These are phyloP conservation scores for Cheilosia scutellata DNA, from an alignment of 2,888 invertebrate species.

Conservation along the genomic window DNA sequence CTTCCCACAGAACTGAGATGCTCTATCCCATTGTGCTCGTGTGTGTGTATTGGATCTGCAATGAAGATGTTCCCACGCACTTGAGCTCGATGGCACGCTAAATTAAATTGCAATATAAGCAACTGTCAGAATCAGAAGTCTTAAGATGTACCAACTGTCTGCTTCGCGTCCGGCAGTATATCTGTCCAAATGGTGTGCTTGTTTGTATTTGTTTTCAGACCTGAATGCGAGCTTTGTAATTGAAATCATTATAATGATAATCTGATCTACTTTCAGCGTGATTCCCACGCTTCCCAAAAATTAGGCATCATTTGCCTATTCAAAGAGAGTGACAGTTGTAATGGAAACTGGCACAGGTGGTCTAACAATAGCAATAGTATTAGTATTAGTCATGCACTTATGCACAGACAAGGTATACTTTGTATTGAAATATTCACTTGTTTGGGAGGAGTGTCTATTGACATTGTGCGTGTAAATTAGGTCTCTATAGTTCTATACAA, in stretches of 20 bases:
- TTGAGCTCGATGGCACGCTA: slow-evolving; percentile 34
- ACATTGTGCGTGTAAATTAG: slow-evolving; percentile 29
- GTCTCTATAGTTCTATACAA: slow-evolving; percentile 2
- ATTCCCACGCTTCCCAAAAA: slow-evolving; percentile 68
- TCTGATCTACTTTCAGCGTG: slow-evolving; percentile 43
- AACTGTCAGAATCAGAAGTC: slow-evolving; percentile 27
- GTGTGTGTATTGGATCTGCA: background rate
- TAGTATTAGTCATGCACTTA: slow-evolving; percentile 43
- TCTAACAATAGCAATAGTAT: slow-evolving; percentile 40
- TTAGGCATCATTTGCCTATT: slow-evolving; percentile 61
- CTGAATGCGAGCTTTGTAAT: slow-evolving; percentile 14
- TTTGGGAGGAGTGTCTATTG: slow-evolving; percentile 38
- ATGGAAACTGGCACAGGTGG: slow-evolving; percentile 54
- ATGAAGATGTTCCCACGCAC: slow-evolving; percentile 69
- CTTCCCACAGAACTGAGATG: slow-evolving; percentile 30
- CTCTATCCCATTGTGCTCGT: slow-evolving; percentile 17
- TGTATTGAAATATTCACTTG: background rate
- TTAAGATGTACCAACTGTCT: slow-evolving; percentile 25
- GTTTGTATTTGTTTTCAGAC: slow-evolving; percentile 11
- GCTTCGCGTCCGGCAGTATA: slow-evolving; percentile 44
- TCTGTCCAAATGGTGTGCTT: slow-evolving; percentile 32
- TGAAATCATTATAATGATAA: slow-evolving; percentile 15
- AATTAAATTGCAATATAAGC: slow-evolving; percentile 56
- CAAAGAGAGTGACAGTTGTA: slow-evolving; percentile 24
- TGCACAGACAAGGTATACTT: slow-evolving; percentile 21